These are phyloP conservation scores for Xiphydria camelus DNA, from an alignment of 2,888 invertebrate species.

Conservation along the genomic window DNA sequence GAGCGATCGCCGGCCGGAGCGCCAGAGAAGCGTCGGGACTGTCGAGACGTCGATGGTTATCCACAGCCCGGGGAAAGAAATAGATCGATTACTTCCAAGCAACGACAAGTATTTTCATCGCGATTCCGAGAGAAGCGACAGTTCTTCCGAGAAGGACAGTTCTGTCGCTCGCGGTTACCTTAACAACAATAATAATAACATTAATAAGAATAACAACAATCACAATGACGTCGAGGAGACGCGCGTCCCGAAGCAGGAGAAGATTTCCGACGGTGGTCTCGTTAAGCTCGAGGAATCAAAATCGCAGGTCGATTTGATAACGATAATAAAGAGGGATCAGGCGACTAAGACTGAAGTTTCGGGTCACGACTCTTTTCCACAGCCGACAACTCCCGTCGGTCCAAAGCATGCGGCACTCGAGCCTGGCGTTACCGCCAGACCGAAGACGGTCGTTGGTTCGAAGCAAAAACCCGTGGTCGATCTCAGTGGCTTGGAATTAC, in stretches of 20 bases:
- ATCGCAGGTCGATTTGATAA: neutral
- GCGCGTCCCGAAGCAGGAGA: slow-evolving; percentile 16
- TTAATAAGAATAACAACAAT: slow-evolving; percentile 41
- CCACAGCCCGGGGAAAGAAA: no score
- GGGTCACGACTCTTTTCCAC: neutral
- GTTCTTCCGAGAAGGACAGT: slow-evolving; percentile 2
- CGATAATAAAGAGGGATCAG: neutral
- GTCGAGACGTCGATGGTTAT: no score
- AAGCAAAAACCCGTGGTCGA: slow-evolving; percentile 61
- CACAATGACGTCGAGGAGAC: slow-evolving; percentile 2
- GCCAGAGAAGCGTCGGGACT: no score
- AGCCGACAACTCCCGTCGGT: neutral
- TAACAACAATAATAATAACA: slow-evolving; percentile 24
- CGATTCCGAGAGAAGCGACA: neutral
- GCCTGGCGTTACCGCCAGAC: no score
- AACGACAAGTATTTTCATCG: slow-evolving; percentile 1
- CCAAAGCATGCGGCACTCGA: neutral
- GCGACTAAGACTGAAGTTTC: no score
- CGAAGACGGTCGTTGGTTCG: slow-evolving; percentile 14
- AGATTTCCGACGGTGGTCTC: slow-evolving; percentile 4
- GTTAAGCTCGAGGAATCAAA: neutral
- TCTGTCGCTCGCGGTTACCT: slow-evolving; percentile 6
- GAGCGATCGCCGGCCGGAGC: neutral
- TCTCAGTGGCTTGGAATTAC: slow-evolving; percentile 77
- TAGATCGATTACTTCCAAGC: no score